Evolutionary conservation across 1,140 invertebrate genomes (phyloP).

Genomic region (Pectinophora gossypiella): DNA sequence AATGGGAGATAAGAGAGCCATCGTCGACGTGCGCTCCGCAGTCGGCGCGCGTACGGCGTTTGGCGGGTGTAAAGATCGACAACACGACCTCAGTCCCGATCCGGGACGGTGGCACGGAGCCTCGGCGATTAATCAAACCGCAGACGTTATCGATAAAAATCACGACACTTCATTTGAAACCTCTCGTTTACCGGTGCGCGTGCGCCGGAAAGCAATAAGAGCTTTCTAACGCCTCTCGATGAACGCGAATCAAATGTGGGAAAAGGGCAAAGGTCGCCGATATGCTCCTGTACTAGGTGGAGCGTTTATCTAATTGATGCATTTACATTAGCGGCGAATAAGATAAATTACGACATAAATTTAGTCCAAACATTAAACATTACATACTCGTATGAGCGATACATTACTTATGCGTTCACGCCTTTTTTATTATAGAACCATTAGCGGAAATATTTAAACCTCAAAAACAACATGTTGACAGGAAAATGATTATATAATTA

Average conservation of each 20-base stretch:
- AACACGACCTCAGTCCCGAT: neutral
- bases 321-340: conserved; percentile 3
- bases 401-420: too few species aligned
- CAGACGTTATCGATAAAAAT: conserved; percentile 33
- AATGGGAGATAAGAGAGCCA: too few species aligned
- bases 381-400: too few species aligned
- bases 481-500: conserved; percentile 27
- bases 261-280: conserved; percentile 44
- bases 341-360: too few species aligned
- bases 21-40: too few species aligned
- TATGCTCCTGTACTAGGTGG: conserved; percentile 33
- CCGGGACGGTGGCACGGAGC: conserved; percentile 1
- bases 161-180: conserved; percentile 34
- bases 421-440: conserved; percentile 19
- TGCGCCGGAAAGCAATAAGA: conserved; percentile 17
- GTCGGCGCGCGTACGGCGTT: neutral
- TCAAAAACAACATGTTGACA: conserved; percentile 17
- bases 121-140: conserved; percentile 26
- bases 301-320: conserved; percentile 15
- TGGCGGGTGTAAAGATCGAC: neutral
- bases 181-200: conserved; percentile 14
- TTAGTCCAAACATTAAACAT: too few species aligned
- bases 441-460: conserved; percentile 11
- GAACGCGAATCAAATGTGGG: conserved; percentile 41
- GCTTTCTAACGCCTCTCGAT: conserved; percentile 36